Percentiles rank a stretch among this genome's conserved stretches.
Conservation (phyloP, 2,113 vertebrate species). For the Xenopus laevis region DNA sequence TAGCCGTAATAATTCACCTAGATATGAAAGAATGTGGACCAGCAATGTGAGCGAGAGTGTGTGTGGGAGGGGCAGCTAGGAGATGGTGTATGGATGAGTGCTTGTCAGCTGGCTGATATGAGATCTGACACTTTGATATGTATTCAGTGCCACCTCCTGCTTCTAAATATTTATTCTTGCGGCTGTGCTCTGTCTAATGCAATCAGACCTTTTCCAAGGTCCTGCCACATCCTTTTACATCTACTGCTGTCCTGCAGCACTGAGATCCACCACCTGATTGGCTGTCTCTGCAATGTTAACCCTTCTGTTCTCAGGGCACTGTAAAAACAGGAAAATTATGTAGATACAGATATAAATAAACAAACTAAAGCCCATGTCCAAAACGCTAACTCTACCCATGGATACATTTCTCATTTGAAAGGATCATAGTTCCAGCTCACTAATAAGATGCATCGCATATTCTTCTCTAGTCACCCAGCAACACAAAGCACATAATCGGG, state of each 20-base stretch:
- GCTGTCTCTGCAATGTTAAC: not conserved
- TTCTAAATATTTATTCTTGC: slow-evolving; percentile 75
- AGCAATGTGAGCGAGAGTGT: not conserved
- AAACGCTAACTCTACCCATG: too few species aligned
- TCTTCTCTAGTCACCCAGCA: too few species aligned
- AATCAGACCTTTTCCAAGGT: slow-evolving; percentile 65
- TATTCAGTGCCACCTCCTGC: slow-evolving; percentile 64
- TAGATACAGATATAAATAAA: too few species aligned
- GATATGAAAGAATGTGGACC: too few species aligned
- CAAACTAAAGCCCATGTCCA: too few species aligned
- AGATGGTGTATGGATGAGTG: slow-evolving; percentile 49
- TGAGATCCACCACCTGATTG: slow-evolving; percentile 25
- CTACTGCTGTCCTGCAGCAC: slow-evolving; percentile 55
- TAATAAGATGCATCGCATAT: too few species aligned
- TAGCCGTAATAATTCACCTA: too few species aligned
- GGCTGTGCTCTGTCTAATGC: slow-evolving; percentile 62
- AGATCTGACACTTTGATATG: slow-evolving; percentile 64
- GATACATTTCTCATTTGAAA: too few species aligned
- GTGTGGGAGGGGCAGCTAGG: not conserved
- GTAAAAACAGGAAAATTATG: too few species aligned
- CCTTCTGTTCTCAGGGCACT: too few species aligned
- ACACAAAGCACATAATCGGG: too few species aligned
- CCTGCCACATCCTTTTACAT: slow-evolving; percentile 67
- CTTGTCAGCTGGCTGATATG: slow-evolving; percentile 58
- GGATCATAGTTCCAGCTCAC: too few species aligned